These are phyloP conservation scores for Balearica regulorum DNA, from an alignment of 2,797 vertebrate species.

Conservation along the genomic window DNA sequence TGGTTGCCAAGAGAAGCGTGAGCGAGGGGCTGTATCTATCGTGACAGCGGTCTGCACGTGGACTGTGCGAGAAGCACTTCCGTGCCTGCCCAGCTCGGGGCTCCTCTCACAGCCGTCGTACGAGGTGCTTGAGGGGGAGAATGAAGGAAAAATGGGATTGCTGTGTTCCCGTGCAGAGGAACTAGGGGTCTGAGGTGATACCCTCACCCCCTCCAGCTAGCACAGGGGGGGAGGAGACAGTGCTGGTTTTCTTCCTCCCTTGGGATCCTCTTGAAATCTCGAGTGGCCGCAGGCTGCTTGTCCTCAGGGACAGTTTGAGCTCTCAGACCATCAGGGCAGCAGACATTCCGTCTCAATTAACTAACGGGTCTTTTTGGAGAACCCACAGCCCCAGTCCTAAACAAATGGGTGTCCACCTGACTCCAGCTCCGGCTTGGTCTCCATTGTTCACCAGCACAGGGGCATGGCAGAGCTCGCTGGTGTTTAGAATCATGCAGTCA, in stretches of 20 bases:
- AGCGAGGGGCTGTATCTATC: neutral
- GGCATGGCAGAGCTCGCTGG: neutral
- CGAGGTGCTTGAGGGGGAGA: accelerated
- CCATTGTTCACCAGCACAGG: neutral
- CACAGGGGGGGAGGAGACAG: neutral
- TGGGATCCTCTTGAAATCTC: neutral
- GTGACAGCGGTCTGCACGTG: accelerated
- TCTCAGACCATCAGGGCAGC: neutral
- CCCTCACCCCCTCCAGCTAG: neutral
- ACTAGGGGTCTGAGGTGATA: neutral
- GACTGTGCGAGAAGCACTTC: accelerated
- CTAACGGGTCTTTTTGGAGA: neutral
- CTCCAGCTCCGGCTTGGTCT: neutral
- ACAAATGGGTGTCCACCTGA: neutral
- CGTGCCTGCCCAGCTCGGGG: accelerated
- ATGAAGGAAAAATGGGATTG: neutral
- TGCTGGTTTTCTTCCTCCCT: neutral
- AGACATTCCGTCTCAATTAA: neutral
- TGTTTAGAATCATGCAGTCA: neutral
- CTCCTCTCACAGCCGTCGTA: neutral
- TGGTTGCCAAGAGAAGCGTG: neutral
- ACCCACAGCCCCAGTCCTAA: neutral
- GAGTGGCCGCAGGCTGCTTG: neutral
- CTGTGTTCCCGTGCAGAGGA: neutral
- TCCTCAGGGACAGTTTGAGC: neutral